phyloP scores from a whole-genome alignment of 2,113 vertebrate genomes.

The Neolamprologus devosi region DNA sequence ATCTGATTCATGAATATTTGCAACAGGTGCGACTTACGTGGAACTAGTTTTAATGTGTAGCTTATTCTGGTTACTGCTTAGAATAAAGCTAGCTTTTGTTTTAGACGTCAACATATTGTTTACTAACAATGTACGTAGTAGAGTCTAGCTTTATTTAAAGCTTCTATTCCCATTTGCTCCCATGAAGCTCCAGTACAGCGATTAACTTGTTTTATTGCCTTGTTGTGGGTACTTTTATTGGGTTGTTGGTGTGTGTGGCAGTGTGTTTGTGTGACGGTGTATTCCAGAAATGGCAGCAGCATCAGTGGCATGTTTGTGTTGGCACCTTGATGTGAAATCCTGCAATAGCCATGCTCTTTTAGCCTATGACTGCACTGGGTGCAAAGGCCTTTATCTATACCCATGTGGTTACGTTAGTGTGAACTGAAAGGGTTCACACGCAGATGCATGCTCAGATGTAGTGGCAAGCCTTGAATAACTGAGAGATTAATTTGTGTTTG shows the following conservation, averaged over 20 bases:
- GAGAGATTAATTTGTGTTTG: not conserved
- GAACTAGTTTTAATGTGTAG: not conserved
- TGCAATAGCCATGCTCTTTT: not conserved
- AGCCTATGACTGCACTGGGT: not conserved
- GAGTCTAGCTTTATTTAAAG: not conserved
- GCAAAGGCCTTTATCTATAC: not conserved
- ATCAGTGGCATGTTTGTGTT: conserved; percentile 46
- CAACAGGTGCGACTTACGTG: not conserved
- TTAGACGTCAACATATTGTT: not conserved
- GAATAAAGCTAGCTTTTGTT: not conserved
- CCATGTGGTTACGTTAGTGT: not conserved
- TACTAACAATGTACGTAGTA: not conserved
- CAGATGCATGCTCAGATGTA: not conserved
- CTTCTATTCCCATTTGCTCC: not conserved
- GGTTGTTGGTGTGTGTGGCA: not conserved
- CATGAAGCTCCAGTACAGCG: not conserved
- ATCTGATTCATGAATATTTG: not conserved
- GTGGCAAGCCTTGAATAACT: not conserved
- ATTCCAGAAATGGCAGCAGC: conserved; percentile 53
- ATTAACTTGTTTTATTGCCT: not conserved
- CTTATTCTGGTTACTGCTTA: not conserved
- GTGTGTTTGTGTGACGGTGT: conserved; percentile 22
- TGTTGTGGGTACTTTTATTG: conserved; percentile 16
- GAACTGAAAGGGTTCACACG: not conserved
- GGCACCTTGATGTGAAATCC: conserved; percentile 44